Base-by-base conservation (phyloP, 64 coral and sea anemone species). In the Stichodactyla mertensii region DNA sequence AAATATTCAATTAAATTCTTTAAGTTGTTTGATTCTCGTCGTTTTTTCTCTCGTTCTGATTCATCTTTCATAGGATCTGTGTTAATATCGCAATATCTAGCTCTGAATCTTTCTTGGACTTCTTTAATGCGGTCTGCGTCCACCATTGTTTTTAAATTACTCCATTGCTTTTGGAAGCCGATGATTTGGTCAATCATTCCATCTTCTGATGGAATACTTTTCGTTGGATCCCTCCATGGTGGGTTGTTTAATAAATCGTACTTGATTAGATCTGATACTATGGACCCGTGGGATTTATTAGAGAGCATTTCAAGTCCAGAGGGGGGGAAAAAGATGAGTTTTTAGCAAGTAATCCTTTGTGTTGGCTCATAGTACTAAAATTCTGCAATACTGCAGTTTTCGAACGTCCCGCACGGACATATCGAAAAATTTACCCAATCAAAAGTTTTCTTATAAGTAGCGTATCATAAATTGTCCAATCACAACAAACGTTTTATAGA, bases 241-340 rank as follows among this genome's bases (percentile, higher is more conserved):
- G 78, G 78, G 6, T 15, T 52, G 31, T 81, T 51, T 55, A 81
- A 55, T 14, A 45, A 36, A 20, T 87, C 45, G 55, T 54, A 87
- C 7, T 87, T 66, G 15, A 87, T 87, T 55, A 87, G 11, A 54
- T 77, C 71, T 55, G 51, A 23, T 52, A 87, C 86, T 22, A 20
- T 81, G 7, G 78, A 81, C n/a, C 36, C 3, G 36, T 45, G 36
- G 36, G 36, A 45, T 45, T 45, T 45, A 45, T 55, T 52, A 54
- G 54, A 79, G 5, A 20, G 19, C 64, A 69, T 26, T 31, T 74
- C 69, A 6, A 74, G n/a, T 9, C 7, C 69, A 1, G 22, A 45
- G 36, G 36, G 36, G 36, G 36, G 36, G 36, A 45, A 45, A 45
- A 31, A 31, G 28, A 45, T 45, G 36, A 4, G 36, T 45, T 2